Conservation (phyloP, 2,797 vertebrate species). For the Acomys russatus region DNA sequence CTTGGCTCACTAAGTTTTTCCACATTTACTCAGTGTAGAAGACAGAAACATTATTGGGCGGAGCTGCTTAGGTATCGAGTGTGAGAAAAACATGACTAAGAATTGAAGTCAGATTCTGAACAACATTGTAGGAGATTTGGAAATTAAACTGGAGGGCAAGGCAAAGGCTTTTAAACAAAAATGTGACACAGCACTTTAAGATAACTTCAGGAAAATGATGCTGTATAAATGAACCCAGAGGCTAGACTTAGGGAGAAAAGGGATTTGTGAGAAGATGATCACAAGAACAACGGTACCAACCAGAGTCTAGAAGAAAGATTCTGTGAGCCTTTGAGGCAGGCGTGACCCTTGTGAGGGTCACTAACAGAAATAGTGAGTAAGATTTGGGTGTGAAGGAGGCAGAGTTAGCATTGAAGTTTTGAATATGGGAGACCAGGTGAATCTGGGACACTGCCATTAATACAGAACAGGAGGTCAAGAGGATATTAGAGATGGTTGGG, state of each 20-base stretch:
- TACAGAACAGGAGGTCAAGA: not conserved
- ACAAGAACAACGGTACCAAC: not conserved
- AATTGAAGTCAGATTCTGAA: not conserved
- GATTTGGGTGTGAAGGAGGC: not conserved
- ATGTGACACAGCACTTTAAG: not conserved
- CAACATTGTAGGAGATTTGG: not conserved
- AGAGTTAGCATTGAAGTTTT: not conserved
- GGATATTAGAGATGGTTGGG: not conserved
- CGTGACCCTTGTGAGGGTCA: not conserved
- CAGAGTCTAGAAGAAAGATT: constrained; percentile 13
- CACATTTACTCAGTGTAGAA: not conserved
- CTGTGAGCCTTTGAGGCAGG: not conserved
- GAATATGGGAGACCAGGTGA: not conserved
- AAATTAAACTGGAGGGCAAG: not conserved
- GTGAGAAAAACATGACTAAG: constrained; percentile 4
- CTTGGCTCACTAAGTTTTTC: constrained; percentile 15
- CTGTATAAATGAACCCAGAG: not conserved
- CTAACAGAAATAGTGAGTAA: not conserved
- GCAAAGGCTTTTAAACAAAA: constrained; percentile 38
- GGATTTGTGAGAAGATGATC: not conserved
- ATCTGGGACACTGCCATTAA: too few relatives aligned
- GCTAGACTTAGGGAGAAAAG: not conserved
- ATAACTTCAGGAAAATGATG: not conserved
- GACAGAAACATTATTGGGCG: not conserved
- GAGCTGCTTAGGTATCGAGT: not conserved